Percentiles rank a stretch among this genome's conserved stretches.
Evolutionary conservation across 2,888 invertebrate genomes (phyloP).

Genomic region (Sepioteuthis lessoniana): DNA sequence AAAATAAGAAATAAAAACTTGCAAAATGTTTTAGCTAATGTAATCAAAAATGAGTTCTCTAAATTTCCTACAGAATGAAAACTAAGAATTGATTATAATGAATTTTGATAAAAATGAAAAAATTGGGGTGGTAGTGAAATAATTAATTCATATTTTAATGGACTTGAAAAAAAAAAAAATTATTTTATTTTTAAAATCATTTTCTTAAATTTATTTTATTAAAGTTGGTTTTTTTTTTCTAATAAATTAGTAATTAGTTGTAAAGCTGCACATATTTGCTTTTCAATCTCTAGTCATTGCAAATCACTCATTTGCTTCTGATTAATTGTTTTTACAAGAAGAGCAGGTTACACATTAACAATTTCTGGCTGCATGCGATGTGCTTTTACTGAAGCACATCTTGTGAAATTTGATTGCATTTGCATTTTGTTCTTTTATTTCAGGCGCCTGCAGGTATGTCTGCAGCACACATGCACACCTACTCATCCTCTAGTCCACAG

Average conservation of each 20-base stretch:
- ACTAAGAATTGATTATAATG: too few species aligned
- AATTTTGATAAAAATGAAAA: too few species aligned
- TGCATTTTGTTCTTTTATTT: conserved; percentile 49
- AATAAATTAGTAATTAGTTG: background rate
- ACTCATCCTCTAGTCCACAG: conserved; percentile 76
- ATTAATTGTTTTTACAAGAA: background rate
- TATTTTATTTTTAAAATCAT: too few species aligned
- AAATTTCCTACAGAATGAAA: too few species aligned
- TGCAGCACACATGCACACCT: conserved; percentile 86
- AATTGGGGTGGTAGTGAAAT: too few species aligned
- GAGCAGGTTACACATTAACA: background rate
- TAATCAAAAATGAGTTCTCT: too few species aligned
- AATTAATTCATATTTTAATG: too few species aligned
- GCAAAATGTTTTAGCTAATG: too few species aligned
- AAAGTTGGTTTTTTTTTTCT: too few species aligned
- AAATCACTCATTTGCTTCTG: background rate
- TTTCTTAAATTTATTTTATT: too few species aligned
- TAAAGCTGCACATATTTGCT: background rate
- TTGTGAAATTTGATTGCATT: background rate
- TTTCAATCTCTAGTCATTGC: background rate
- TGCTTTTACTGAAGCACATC: conserved; percentile 1
- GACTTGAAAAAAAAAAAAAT: too few species aligned
- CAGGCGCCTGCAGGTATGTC: conserved; percentile 93
- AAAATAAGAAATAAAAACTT: too few species aligned
- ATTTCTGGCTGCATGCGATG: background rate